Evolutionary conservation across 2,113 vertebrate species (phyloP).

Genomic region (Engystomops pustulosus): DNA sequence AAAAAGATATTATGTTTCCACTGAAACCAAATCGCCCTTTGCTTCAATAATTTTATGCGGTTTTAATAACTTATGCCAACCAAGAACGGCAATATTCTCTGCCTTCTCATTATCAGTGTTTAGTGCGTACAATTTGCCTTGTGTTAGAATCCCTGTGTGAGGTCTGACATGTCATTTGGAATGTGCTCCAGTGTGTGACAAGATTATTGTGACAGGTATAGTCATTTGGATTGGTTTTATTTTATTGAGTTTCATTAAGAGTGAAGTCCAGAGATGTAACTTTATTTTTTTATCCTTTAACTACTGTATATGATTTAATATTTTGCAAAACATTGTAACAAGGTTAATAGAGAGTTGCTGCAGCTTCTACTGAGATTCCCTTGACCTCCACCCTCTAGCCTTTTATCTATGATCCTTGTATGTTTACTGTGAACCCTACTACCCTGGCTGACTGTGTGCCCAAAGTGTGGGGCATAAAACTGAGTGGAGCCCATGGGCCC

Average conservation of each 20-base stretch:
- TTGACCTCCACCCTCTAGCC: conserved; percentile 5
- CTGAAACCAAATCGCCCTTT: neutral
- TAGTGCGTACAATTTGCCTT: neutral
- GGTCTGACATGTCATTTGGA: neutral
- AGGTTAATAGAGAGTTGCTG: conserved; percentile 46
- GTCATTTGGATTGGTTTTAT: conserved; percentile 3
- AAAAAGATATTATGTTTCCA: too few species aligned
- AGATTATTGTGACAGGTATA: conserved; percentile 2
- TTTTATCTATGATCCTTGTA: conserved; percentile 41
- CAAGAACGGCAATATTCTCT: neutral
- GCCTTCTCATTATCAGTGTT: conserved; percentile 4
- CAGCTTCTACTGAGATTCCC: conserved; percentile 28
- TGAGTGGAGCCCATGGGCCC: conserved; percentile 29
- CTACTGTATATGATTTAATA: conserved; percentile 22
- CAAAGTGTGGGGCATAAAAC: conserved; percentile 11
- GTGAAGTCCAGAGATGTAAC: neutral
- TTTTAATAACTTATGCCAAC: neutral
- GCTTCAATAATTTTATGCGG: neutral
- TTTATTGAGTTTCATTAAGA: conserved; percentile 8
- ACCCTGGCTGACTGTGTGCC: conserved; percentile 6
- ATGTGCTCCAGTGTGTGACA: conserved; percentile 1
- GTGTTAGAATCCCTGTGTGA: conserved; percentile 1
- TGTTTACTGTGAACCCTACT: conserved; percentile 34
- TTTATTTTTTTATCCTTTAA: conserved; percentile 29
- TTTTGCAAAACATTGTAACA: conserved; percentile 35